A percentile compares a stretch with the other conserved stretches of the same genome.
Conservation (phyloP, 2,888 invertebrate genomes). For the Galeruca laticollis region DNA sequence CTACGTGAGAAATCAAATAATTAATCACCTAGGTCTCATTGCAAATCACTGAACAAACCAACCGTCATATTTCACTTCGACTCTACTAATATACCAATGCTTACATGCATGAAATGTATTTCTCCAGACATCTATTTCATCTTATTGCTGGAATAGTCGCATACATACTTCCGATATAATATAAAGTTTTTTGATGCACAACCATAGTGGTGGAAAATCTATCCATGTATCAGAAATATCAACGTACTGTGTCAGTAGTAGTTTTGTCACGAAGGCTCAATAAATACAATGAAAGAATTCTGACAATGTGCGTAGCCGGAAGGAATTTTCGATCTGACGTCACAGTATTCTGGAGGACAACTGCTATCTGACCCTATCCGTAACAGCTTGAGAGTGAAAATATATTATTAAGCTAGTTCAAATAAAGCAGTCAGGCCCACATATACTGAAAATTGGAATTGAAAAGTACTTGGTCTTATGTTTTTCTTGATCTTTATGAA, state of each 20-base stretch:
- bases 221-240: background rate
- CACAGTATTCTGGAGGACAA: constrained; percentile 5
- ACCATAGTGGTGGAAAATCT: background rate
- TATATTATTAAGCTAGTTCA: constrained; percentile 20
- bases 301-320: background rate
- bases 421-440: constrained; percentile 2
- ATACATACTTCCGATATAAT: background rate
- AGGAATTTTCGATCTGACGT: constrained; percentile 10
- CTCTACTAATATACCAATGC: background rate
- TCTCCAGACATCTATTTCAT: background rate
- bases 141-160: background rate
- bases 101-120: background rate
- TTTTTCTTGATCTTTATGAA: no score
- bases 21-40: background rate
- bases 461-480: no score
- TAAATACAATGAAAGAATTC: constrained; percentile 18
- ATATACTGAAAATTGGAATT: background rate
- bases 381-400: constrained; percentile 27
- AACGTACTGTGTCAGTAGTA: constrained; percentile 2
- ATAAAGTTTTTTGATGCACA: background rate
- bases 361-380: constrained; percentile 5
- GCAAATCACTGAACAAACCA: background rate
- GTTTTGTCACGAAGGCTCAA: constrained; percentile 1
- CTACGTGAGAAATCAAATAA: background rate
- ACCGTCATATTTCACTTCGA: background rate